Percentiles rank a stretch among this genome's conserved stretches.
Conservation (phyloP, 1,140 invertebrate genomes). For the Drosophila setifemur region DNA sequence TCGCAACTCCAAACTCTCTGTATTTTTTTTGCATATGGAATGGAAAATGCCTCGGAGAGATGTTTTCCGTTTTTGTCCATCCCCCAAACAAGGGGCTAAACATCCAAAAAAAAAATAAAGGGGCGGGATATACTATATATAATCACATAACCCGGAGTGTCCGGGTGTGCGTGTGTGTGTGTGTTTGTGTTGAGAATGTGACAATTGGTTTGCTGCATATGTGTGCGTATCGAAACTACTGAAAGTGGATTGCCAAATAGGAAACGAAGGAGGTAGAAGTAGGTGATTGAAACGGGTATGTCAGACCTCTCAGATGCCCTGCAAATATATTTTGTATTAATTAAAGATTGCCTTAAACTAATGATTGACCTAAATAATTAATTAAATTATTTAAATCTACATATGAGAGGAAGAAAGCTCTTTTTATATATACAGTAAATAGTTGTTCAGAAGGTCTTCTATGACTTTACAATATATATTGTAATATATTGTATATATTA, state of each 20-base stretch:
- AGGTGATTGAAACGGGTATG: background rate
- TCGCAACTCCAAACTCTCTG: no score
- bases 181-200: conserved; percentile 28
- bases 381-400: no score
- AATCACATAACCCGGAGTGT: conserved; percentile 53
- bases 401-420: no score
- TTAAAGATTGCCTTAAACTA: no score
- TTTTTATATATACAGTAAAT: no score
- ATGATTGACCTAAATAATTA: no score
- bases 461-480: no score
- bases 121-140: conserved; percentile 12
- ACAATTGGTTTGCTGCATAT: conserved; percentile 31
- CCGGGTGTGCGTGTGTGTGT: conserved; percentile 6
- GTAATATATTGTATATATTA: no score
- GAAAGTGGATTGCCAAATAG: conserved; percentile 43
- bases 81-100: background rate
- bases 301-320: conserved; percentile 1
- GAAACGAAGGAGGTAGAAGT: background rate
- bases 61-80: conserved; percentile 8
- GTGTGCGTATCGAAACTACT: conserved; percentile 39
- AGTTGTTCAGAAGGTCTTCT: no score
- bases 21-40: conserved; percentile 11
- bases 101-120: background rate
- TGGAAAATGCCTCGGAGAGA: conserved; percentile 41
- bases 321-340: background rate